A percentile compares a stretch with the other conserved stretches of the same genome.
Evolutionary conservation across 1,140 invertebrate genomes (phyloP).

Genomic region (Brachionus sp.): DNA sequence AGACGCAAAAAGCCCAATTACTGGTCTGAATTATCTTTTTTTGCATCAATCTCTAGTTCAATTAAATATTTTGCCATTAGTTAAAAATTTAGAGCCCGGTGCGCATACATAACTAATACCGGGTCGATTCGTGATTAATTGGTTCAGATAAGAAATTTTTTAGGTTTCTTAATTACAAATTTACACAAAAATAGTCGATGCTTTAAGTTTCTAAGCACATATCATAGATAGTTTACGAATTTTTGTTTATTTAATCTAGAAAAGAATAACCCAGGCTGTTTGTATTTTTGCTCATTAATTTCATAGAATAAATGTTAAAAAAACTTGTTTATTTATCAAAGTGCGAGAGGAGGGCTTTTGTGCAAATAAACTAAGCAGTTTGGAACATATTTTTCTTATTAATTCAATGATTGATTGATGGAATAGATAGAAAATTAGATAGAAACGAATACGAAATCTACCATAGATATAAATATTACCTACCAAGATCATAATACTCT

Average conservation of each 20-base stretch:
- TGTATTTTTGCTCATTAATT: neutral
- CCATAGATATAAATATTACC: slow-evolving; percentile 28
- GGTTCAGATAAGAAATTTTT: neutral
- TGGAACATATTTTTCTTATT: neutral
- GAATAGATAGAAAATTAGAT: slow-evolving; percentile 18
- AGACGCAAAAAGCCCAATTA: neutral
- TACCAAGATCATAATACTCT: neutral
- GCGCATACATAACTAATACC: neutral
- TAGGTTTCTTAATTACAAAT: neutral
- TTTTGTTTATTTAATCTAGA: slow-evolving; percentile 20
- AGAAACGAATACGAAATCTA: neutral
- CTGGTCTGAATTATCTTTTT: neutral
- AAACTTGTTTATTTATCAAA: slow-evolving; percentile 22
- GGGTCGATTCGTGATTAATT: neutral
- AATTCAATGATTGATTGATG: slow-evolving; percentile 9
- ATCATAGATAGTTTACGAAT: neutral
- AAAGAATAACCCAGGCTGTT: neutral
- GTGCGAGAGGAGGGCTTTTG: neutral
- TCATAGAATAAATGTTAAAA: neutral
- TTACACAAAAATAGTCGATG: neutral
- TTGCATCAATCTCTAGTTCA: neutral
- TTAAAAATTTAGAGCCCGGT: neutral
- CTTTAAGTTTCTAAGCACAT: neutral
- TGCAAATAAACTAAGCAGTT: neutral
- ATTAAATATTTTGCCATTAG: neutral